Percentiles rank a stretch among this genome's conserved stretches.
Conservation (phyloP, 1,140 invertebrate genomes). For the Caerostris extrusa region DNA sequence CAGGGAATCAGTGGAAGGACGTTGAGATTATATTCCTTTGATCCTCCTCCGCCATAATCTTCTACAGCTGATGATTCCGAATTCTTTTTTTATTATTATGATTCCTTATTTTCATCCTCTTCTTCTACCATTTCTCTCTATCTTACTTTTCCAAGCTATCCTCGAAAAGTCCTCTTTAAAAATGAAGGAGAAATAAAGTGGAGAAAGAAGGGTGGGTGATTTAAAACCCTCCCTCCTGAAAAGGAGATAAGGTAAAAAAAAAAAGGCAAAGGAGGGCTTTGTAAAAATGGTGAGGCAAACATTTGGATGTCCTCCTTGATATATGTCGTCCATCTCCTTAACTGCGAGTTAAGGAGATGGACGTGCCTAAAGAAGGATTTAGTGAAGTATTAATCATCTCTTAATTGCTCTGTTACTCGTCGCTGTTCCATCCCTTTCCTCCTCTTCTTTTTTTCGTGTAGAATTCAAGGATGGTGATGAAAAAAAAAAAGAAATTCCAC, state of each 20-base stretch:
- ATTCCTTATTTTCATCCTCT: not conserved
- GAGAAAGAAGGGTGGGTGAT: not conserved
- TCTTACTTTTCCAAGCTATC: not conserved
- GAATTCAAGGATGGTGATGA: not conserved
- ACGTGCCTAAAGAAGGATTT: slow-evolving; percentile 36
- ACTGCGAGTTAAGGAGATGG: slow-evolving; percentile 26
- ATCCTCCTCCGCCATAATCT: slow-evolving; percentile 49
- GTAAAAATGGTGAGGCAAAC: not conserved
- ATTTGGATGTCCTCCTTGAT: not conserved
- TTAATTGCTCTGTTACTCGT: slow-evolving; percentile 22
- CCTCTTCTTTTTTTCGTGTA: not conserved
- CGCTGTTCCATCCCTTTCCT: not conserved
- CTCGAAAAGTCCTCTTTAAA: not conserved
- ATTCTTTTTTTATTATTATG: not conserved
- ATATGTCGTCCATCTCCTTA: not conserved
- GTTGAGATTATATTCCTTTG: slow-evolving; percentile 24
- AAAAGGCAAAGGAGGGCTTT: not conserved
- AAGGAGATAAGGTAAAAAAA: slow-evolving; percentile 23
- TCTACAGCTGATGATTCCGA: slow-evolving; percentile 40
- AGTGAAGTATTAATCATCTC: slow-evolving; percentile 37
- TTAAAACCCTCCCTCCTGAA: slow-evolving; percentile 34
- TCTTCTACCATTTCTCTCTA: not conserved
- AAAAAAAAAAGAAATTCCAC: not conserved
- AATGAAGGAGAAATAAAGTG: not conserved
- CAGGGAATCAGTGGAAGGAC: not conserved